These are phyloP conservation scores for Napeogenes sylphis DNA, from an alignment of 2,888 invertebrate genomes.

Conservation along the genomic window DNA sequence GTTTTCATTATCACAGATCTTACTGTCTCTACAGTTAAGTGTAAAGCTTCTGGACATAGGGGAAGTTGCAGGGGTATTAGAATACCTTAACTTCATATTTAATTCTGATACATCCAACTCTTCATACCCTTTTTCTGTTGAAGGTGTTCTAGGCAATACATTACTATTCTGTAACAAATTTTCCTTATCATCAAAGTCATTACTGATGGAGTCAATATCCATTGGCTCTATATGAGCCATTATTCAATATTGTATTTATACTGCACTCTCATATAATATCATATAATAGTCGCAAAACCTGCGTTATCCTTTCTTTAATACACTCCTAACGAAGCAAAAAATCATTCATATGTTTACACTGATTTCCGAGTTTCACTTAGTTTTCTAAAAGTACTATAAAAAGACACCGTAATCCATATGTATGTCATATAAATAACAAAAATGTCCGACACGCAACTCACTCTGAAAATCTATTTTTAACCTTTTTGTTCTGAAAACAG, in stretches of 20 bases:
- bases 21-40: slow-evolving; percentile 48
- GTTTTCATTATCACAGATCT: slow-evolving; percentile 43
- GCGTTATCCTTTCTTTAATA: slow-evolving; percentile 42
- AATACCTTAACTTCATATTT: slow-evolving; percentile 69
- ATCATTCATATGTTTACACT: slow-evolving; percentile 66
- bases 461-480: slow-evolving; percentile 71
- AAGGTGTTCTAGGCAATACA: slow-evolving; percentile 49
- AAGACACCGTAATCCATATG: slow-evolving; percentile 49
- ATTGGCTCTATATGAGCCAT: slow-evolving; percentile 69
- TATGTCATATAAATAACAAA: slow-evolving; percentile 73
- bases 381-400: slow-evolving; percentile 62
- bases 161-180: slow-evolving; percentile 61
- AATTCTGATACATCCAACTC: slow-evolving; percentile 67
- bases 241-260: slow-evolving; percentile 29
- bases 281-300: slow-evolving; percentile 22
- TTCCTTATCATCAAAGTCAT: slow-evolving; percentile 70
- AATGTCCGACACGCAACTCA: slow-evolving; percentile 70
- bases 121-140: slow-evolving; percentile 67
- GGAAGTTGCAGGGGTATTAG: slow-evolving; percentile 61
- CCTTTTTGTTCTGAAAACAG: slow-evolving; percentile 60
- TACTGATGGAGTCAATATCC: slow-evolving; percentile 60
- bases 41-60: slow-evolving; percentile 69
- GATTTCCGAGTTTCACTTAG: slow-evolving; percentile 65
- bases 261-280: slow-evolving; percentile 18
- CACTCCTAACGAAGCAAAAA: slow-evolving; percentile 43